phyloP scores from a whole-genome alignment of 2,113 vertebrate species.

The Pteronura brasiliensis region DNA sequence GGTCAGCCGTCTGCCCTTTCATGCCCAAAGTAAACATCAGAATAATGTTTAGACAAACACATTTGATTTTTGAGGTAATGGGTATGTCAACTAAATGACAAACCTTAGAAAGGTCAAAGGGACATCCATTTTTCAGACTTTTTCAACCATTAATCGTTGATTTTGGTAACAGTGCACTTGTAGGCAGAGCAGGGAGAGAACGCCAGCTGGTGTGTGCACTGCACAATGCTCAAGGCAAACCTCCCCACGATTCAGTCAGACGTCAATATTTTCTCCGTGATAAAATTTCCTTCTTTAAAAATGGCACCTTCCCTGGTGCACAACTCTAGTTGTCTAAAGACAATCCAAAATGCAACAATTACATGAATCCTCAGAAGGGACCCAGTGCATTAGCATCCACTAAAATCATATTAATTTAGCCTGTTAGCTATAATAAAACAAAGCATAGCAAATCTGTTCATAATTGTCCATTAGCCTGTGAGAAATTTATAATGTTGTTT shows the following conservation, averaged over 20 bases:
- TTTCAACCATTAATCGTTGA: slow-evolving; percentile 84
- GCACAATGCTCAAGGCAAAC: neutral
- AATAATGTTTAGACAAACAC: slow-evolving; percentile 93
- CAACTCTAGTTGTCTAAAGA: neutral
- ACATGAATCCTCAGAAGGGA: neutral
- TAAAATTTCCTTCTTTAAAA: neutral
- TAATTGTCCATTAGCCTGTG: neutral
- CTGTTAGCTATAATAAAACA: neutral
- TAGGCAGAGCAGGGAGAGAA: slow-evolving; percentile 44
- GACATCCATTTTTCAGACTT: slow-evolving; percentile 89
- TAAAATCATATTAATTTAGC: neutral
- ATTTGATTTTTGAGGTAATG: slow-evolving; percentile 92
- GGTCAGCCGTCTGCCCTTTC: slow-evolving; percentile 88
- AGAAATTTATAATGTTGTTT: neutral
- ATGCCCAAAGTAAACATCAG: slow-evolving; percentile 86
- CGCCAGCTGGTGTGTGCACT: neutral
- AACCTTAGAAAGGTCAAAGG: slow-evolving; percentile 89
- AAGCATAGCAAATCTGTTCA: neutral
- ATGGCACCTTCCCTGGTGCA: accelerated
- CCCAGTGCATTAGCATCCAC: neutral
- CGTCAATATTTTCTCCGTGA: neutral
- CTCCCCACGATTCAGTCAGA: neutral
- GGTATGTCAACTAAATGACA: slow-evolving; percentile 91
- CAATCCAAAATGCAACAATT: neutral
- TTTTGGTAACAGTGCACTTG: slow-evolving; percentile 70